Evolutionary conservation across 2,888 invertebrate species (phyloP).

Genomic region (Conus canariensis): DNA sequence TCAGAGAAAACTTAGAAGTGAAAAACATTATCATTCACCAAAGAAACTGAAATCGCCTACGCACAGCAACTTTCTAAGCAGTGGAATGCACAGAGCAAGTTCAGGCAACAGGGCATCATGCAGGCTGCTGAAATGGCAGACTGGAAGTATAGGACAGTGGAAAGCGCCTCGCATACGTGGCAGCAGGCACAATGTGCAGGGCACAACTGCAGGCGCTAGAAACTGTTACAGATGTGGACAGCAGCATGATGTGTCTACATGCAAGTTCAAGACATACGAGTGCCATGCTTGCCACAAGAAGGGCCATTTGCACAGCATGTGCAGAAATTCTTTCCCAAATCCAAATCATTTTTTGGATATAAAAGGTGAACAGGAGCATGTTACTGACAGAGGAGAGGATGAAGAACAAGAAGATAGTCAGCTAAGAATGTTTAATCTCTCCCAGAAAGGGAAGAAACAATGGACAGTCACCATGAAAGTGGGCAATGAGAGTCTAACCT

Average conservation of each 20-base stretch:
- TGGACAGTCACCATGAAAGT: not conserved
- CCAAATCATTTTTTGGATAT: no score
- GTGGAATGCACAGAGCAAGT: no score
- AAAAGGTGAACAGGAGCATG: not conserved
- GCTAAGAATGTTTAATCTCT: not conserved
- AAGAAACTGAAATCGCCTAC: not conserved
- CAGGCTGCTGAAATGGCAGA: no score
- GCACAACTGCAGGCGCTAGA: not conserved
- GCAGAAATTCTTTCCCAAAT: no score
- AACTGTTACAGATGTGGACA: not conserved
- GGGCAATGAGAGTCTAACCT: not conserved
- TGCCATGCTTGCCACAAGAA: not conserved
- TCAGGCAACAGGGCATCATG: no score
- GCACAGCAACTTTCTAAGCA: not conserved
- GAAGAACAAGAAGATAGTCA: not conserved
- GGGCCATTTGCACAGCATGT: no score
- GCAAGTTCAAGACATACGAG: not conserved
- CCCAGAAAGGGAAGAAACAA: not conserved
- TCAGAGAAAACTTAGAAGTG: not conserved
- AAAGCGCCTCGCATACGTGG: no score
- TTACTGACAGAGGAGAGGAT: not conserved
- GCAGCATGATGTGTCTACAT: not conserved
- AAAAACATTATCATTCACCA: not conserved
- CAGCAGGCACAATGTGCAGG: no score
- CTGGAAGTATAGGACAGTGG: no score